Base-by-base conservation (phyloP, 2,888 invertebrate genomes). In the Aphidius colemani region DNA sequence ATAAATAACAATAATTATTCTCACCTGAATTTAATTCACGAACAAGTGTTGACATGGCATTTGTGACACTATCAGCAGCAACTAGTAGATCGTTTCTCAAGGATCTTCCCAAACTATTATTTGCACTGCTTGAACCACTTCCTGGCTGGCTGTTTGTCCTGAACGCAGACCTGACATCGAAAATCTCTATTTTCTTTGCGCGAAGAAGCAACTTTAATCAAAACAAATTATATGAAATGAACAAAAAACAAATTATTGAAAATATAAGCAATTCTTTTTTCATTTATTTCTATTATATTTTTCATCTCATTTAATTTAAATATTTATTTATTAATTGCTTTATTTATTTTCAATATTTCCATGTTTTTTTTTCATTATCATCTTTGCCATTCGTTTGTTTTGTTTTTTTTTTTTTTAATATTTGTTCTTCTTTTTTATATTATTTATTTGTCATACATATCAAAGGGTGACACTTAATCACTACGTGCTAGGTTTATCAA, bases 41-140 rank as follows among this genome's bases (percentile, higher is more conserved):
- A 73, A 98, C 98, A 73, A 98, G 88, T 40, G 95, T 95, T 45
- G 96, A 96, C 96, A 98, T 98, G 67, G 98, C 98, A 84, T 95
- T 95, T 67, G 98, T 97, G 72, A 98, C 97, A 41, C 95, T 96
- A 84, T 98, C 98, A 53, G 98, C 98, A 55, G 98, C 97, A 77
- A 94, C 93, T 72, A 98, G 87, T 62, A 98, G 87, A 83, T 96
- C 96, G 78, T 94, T 93, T 75, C 93, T 86, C 59, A 93, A 86
- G 72, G 88, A 90, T 74, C 91, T 86, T 70, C 87, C 86, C 71
- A 80, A 76, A 73, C 79, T 81, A 78, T 81, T 81, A 75, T 79
- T 81, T 69, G 80, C 80, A 72, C 81, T 81, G 77, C 77, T 81
- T 68, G 77, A 79, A 66, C 80, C 81, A 74, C 80, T 81, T 69